phyloP scores from a whole-genome alignment of 92 coral and sea anemone genomes.

The Pocillopora meandrina region DNA sequence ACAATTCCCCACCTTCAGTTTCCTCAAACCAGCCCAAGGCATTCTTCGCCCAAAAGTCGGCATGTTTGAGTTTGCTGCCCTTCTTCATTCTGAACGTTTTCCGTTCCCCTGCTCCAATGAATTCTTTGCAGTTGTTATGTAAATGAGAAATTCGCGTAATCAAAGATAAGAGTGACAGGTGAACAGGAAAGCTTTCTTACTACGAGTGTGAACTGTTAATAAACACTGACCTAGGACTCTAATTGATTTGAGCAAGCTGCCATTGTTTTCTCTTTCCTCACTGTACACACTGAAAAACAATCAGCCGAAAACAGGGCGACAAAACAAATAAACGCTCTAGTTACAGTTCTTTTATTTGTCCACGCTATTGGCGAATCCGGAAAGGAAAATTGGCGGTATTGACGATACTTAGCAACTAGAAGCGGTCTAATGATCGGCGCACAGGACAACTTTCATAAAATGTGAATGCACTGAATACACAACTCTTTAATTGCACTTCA shows the following conservation, averaged over 20 bases:
- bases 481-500: too few species aligned
- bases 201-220: conserved; percentile 2
- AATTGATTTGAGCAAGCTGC: neutral
- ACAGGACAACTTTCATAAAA: too few species aligned
- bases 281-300: neutral
- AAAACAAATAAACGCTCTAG: conserved; percentile 7
- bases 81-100: conserved; percentile 22
- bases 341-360: neutral
- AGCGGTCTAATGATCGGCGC: neutral
- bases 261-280: neutral
- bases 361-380: neutral
- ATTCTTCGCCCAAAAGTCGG: conserved; percentile 13
- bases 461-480: too few species aligned
- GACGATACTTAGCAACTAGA: neutral
- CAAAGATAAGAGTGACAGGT: conserved; percentile 13
- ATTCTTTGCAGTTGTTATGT: conserved; percentile 36
- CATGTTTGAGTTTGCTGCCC: conserved; percentile 11
- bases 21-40: neutral
- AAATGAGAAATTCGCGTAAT: conserved; percentile 22
- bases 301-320: neutral
- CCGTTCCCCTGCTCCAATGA: conserved; percentile 27
- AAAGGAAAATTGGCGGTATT: neutral
- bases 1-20: conserved; percentile 14
- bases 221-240: neutral
- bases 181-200: neutral